Conservation (phyloP, 1,140 invertebrate genomes). For the Caenorhabditis tropicalis region DNA sequence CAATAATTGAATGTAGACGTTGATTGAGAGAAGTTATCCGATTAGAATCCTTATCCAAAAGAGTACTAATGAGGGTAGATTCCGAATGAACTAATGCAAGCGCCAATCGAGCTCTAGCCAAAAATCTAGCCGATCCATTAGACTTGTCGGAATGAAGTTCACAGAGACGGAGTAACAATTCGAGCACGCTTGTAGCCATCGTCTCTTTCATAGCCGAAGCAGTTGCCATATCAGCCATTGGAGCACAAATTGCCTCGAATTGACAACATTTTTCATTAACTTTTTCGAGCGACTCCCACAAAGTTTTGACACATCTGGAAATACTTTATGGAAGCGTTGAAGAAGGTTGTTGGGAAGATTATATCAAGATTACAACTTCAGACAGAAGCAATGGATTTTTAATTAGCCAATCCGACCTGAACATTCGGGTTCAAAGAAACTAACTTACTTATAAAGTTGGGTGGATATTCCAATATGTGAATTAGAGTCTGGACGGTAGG, state of each 20-base stretch:
- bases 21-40: constrained; percentile 13
- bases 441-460: constrained; percentile 17
- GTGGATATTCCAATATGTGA: constrained; percentile 19
- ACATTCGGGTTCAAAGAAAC: no score
- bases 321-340: no score
- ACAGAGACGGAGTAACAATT: constrained; percentile 2
- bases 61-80: neutral
- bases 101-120: constrained; percentile 2
- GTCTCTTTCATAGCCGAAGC: neutral
- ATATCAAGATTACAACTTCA: no score
- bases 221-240: neutral
- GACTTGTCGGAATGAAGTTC: neutral
- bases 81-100: constrained; percentile 17
- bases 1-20: neutral
- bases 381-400: no score
- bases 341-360: no score
- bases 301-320: constrained; percentile 16
- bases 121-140: neutral
- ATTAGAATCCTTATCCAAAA: constrained; percentile 6
- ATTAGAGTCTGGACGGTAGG: neutral
- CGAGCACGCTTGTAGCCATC: neutral
- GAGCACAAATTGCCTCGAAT: constrained; percentile 16
- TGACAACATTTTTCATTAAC: neutral
- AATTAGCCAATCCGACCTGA: neutral
- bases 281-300: constrained; percentile 14